Conservation (phyloP, 35 echinoderm and acorn worm species). For the Diadema setosum region DNA sequence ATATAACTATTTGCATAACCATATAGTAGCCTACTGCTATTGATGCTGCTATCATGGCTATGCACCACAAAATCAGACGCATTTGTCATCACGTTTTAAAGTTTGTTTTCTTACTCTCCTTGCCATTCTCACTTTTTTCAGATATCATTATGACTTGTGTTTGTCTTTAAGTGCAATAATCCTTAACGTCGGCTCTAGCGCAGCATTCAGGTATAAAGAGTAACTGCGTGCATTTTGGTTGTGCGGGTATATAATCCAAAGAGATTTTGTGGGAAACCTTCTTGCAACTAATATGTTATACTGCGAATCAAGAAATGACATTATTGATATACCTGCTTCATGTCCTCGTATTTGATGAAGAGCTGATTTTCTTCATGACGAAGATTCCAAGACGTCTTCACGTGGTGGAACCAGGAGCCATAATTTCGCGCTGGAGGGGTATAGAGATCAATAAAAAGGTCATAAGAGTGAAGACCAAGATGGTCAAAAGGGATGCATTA, state of each 20-base stretch:
- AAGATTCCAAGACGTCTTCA: constrained; percentile 23
- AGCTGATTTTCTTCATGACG: constrained; percentile 35
- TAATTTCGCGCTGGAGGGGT: neutral
- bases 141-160: neutral
- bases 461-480: neutral
- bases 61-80: too few species aligned
- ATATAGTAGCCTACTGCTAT: too few species aligned
- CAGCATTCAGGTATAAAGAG: neutral
- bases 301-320: neutral
- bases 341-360: constrained; percentile 45
- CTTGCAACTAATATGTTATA: neutral
- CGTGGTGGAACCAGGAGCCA: constrained; percentile 1
- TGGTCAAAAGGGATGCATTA: neutral
- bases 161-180: neutral
- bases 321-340: constrained; percentile 13
- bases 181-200: neutral
- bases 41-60: too few species aligned
- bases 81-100: too few species aligned
- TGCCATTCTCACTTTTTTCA: too few species aligned
- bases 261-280: neutral
- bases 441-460: too few species aligned
- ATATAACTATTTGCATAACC: too few species aligned
- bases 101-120: too few species aligned
- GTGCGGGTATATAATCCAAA: neutral
- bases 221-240: neutral